These are phyloP conservation scores for Trinorchestia longiramus DNA, from an alignment of 1,140 invertebrate species.

Conservation along the genomic window DNA sequence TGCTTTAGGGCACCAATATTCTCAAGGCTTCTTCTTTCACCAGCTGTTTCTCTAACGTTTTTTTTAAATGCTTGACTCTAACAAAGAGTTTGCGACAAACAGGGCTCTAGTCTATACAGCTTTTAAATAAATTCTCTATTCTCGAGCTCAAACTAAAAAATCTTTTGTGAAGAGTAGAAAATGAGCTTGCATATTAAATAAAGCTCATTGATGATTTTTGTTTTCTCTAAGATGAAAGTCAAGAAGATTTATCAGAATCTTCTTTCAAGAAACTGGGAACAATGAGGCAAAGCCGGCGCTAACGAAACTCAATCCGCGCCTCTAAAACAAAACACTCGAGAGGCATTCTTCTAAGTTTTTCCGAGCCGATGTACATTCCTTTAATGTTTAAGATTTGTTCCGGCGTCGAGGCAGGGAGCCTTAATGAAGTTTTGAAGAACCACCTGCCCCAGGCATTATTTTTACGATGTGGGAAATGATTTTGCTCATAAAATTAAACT, in stretches of 20 bases:
- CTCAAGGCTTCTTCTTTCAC: background rate
- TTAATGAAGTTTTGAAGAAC: background rate
- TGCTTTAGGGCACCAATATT: background rate
- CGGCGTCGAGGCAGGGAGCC: background rate
- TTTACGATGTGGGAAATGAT: background rate
- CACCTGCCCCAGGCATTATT: background rate
- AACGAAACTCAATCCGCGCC: slow-evolving; percentile 25
- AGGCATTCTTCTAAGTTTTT: background rate
- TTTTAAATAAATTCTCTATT: background rate
- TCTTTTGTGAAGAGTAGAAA: background rate
- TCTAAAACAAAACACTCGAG: slow-evolving; percentile 9
- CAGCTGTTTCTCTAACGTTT: background rate
- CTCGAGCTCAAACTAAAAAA: background rate
- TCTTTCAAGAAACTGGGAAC: background rate
- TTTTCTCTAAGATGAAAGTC: background rate
- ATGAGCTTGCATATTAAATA: background rate
- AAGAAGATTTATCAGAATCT: slow-evolving; percentile 13
- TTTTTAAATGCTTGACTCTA: background rate
- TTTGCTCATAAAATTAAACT: background rate
- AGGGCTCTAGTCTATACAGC: background rate
- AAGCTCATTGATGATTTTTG: background rate
- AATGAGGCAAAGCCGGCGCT: slow-evolving; percentile 13
- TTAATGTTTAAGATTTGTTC: background rate
- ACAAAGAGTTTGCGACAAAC: background rate
- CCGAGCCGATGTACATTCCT: background rate